phyloP scores from a whole-genome alignment of 2,797 vertebrate species.

The Mastacembelus armatus region DNA sequence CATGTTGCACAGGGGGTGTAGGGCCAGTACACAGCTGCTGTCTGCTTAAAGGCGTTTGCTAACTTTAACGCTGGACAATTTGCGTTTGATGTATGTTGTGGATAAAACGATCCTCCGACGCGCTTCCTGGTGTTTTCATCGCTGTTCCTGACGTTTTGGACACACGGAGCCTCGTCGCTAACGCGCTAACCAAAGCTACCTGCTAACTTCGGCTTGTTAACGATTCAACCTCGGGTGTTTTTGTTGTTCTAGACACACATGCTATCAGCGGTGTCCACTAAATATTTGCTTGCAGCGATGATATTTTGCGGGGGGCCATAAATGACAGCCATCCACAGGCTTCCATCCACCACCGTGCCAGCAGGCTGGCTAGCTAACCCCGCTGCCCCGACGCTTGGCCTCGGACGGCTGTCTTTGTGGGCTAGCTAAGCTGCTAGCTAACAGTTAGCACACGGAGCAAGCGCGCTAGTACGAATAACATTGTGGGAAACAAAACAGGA shows the following conservation, averaged over 20 bases:
- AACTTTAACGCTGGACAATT: slow-evolving; percentile 37
- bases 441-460: slow-evolving; percentile 60
- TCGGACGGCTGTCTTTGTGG: slow-evolving; percentile 67
- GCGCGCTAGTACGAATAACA: slow-evolving; percentile 62
- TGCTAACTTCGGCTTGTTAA: slow-evolving; percentile 67
- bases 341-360: slow-evolving; percentile 66
- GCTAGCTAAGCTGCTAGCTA: slow-evolving; percentile 64
- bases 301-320: slow-evolving; percentile 62
- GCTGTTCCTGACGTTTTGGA: slow-evolving; percentile 49
- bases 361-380: slow-evolving; percentile 75
- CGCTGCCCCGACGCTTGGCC: slow-evolving; percentile 62
- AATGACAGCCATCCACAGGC: slow-evolving; percentile 69
- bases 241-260: slow-evolving; percentile 1
- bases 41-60: slow-evolving; percentile 31
- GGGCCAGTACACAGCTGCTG: slow-evolving; percentile 54
- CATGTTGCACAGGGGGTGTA: slow-evolving; percentile 81
- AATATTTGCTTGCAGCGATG: slow-evolving; percentile 44
- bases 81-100: slow-evolving; percentile 19
- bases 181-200: slow-evolving; percentile 61
- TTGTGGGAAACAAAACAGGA: slow-evolving; percentile 66
- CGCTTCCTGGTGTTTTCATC: slow-evolving; percentile 54
- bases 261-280: slow-evolving; percentile 13
- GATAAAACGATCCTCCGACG: slow-evolving; percentile 26
- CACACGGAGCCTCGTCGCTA: slow-evolving; percentile 58
- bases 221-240: slow-evolving; percentile 32